Evolutionary conservation across 2,797 vertebrate genomes (phyloP).

Genomic region (Poeciliopsis presidionis): DNA sequence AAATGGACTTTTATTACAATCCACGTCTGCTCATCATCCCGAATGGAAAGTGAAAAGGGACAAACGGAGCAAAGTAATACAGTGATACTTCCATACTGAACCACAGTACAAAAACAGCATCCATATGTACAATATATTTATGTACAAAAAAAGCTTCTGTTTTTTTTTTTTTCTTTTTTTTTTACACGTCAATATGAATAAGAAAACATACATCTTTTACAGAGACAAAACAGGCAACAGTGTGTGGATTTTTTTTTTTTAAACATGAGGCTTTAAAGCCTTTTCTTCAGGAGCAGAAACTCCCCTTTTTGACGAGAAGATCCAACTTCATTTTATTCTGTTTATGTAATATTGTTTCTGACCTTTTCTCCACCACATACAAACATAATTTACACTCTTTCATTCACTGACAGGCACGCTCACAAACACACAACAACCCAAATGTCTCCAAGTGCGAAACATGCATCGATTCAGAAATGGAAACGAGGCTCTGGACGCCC

Average conservation of each 20-base stretch:
- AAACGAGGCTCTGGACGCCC: constrained; percentile 36
- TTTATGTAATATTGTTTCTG: constrained; percentile 9
- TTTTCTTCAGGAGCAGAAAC: constrained; percentile 39
- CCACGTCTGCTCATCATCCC: constrained; percentile 68
- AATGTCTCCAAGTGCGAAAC: constrained; percentile 61
- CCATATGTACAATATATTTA: constrained; percentile 84
- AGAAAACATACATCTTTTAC: constrained; percentile 81
- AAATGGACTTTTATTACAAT: constrained; percentile 85
- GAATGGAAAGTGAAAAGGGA: constrained; percentile 63
- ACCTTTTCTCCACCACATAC: constrained; percentile 20
- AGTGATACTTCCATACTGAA: constrained; percentile 72
- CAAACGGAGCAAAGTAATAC: constrained; percentile 68
- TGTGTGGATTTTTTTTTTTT: constrained; percentile 46
- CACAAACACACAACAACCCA: constrained; percentile 61
- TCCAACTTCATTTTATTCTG: constrained; percentile 28
- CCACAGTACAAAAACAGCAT: constrained; percentile 78
- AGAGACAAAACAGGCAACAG: constrained; percentile 75
- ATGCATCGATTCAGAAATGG: constrained; percentile 45
- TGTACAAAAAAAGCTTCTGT: constrained; percentile 71
- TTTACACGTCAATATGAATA: constrained; percentile 79
- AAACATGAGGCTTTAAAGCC: constrained; percentile 28
- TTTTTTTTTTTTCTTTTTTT: constrained; percentile 51
- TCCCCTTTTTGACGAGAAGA: constrained; percentile 40
- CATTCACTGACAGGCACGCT: constrained; percentile 47
- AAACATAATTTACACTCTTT: constrained; percentile 55